These are phyloP conservation scores for Neodontobutis hainanensis DNA, from an alignment of 2,113 vertebrate species.

Conservation along the genomic window DNA sequence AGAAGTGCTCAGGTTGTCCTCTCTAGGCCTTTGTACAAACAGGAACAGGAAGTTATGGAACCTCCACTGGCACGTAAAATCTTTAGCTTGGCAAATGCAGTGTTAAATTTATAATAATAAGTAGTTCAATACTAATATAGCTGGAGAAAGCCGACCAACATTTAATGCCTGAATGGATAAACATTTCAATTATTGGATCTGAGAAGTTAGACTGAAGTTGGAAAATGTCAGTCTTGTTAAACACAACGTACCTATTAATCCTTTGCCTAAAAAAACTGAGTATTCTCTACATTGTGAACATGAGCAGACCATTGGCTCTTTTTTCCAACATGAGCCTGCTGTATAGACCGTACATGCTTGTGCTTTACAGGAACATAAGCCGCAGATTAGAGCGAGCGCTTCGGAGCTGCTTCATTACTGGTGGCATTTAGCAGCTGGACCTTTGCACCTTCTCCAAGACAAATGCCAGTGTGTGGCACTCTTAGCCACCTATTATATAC, in stretches of 20 bases:
- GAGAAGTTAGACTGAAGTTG: background rate
- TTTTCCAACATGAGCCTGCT: background rate
- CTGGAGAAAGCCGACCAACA: no score
- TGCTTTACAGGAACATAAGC: conserved; percentile 50
- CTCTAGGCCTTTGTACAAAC: no score
- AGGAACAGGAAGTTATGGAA: no score
- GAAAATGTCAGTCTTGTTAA: background rate
- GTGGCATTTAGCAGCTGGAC: conserved; percentile 75
- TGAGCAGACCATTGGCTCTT: no score
- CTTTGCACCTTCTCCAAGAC: conserved; percentile 68
- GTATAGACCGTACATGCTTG: conserved; percentile 20
- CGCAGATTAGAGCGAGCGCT: conserved; percentile 55
- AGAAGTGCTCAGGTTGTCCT: no score
- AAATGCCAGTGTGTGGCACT: conserved; percentile 70
- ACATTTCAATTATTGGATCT: background rate
- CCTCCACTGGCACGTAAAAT: no score
- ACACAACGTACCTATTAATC: background rate
- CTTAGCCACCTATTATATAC: conserved; percentile 62
- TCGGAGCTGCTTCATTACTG: conserved; percentile 73
- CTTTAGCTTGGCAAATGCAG: no score
- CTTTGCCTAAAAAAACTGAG: background rate
- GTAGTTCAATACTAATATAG: no score
- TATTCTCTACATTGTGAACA: background rate
- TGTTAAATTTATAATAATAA: no score
- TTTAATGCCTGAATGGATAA: background rate